Evolutionary conservation across 2,888 invertebrate genomes (phyloP).

Genomic region (Margaritifera margaritifera): DNA sequence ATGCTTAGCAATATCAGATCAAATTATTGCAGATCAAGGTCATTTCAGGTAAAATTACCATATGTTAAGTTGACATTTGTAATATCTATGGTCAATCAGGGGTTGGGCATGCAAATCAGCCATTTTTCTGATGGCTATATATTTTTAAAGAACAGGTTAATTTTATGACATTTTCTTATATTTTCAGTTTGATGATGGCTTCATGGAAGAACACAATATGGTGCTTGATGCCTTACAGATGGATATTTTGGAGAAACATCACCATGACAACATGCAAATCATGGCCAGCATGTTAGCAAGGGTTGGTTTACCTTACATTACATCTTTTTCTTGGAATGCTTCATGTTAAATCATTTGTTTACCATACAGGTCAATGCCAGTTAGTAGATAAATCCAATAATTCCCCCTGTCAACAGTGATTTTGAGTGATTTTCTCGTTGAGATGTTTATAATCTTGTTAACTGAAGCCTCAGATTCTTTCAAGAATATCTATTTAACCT

Average conservation of each 20-base stretch:
- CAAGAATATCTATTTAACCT: too few species aligned
- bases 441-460: too few species aligned
- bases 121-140: too few species aligned
- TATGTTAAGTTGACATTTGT: too few species aligned
- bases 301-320: conserved; percentile 40
- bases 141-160: not conserved
- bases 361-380: not conserved
- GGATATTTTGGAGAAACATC: conserved; percentile 64
- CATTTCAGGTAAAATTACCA: too few species aligned
- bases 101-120: too few species aligned
- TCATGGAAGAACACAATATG: conserved; percentile 67
- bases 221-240: conserved; percentile 66
- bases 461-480: too few species aligned
- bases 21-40: too few species aligned
- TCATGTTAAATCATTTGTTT: not conserved
- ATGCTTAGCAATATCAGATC: too few species aligned
- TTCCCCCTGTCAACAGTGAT: too few species aligned
- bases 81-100: too few species aligned
- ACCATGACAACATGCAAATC: conserved; percentile 67
- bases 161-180: conserved; percentile 10
- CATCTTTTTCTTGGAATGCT: not conserved
- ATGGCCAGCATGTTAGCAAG: conserved; percentile 65
- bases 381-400: not conserved
- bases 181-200: conserved; percentile 69
- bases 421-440: too few species aligned